phyloP scores from a whole-genome alignment of 2,113 vertebrate species.

The Bujurquina vittata region DNA sequence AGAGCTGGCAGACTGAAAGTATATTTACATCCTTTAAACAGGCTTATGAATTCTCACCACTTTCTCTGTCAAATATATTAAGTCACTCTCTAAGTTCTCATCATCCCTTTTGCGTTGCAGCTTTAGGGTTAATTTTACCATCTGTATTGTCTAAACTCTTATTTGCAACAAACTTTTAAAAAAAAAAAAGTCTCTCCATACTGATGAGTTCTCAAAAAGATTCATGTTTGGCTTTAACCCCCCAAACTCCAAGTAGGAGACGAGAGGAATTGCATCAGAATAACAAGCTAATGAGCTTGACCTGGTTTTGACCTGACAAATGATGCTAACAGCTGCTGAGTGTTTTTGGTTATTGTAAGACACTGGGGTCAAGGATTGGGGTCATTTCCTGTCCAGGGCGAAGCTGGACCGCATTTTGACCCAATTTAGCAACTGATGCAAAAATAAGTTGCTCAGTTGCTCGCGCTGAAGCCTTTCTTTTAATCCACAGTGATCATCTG shows the following conservation, averaged over 20 bases:
- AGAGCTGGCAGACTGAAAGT: not conserved
- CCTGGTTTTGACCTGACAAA: conserved; percentile 41
- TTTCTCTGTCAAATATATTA: not conserved
- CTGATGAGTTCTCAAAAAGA: not conserved
- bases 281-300: conserved; percentile 49
- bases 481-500: not conserved
- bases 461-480: not conserved
- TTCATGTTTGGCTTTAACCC: not conserved
- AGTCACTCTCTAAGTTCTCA: not conserved
- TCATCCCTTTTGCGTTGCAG: not conserved
- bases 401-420: conserved; percentile 25
- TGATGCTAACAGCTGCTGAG: conserved; percentile 62
- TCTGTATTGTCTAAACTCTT: not conserved
- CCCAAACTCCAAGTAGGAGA: not conserved
- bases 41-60: not conserved
- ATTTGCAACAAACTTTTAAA: not conserved
- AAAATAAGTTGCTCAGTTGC: not conserved
- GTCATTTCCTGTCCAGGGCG: conserved; percentile 28
- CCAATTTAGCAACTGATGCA: conserved; percentile 3
- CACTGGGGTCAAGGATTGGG: conserved; percentile 34
- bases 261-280: conserved; percentile 17
- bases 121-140: not conserved
- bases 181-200: not conserved
- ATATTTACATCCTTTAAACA: not conserved
- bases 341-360: conserved; percentile 33